These are phyloP conservation scores for Machimus rusticus DNA, from an alignment of 2,888 invertebrate genomes.

Conservation along the genomic window DNA sequence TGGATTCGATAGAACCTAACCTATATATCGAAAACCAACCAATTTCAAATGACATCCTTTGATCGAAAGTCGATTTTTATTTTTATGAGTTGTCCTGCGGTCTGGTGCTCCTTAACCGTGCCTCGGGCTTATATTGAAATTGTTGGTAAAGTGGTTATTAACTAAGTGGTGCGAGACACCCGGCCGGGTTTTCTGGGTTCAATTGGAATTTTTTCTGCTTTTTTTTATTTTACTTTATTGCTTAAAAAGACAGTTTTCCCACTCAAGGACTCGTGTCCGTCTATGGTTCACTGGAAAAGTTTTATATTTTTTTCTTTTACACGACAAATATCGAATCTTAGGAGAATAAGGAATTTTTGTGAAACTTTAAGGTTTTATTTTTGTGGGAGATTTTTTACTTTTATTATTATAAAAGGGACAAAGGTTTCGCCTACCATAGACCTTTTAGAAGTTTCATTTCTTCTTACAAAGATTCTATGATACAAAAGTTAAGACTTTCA, in stretches of 20 bases:
- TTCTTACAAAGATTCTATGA: background rate
- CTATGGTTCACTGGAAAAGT: background rate
- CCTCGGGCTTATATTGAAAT: background rate
- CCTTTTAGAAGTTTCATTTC: background rate
- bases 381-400: background rate
- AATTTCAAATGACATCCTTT: background rate
- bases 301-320: background rate
- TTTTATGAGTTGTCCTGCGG: background rate
- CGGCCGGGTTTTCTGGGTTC: background rate
- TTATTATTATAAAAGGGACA: background rate
- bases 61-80: conserved; percentile 19
- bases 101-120: background rate
- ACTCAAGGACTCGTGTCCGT: background rate
- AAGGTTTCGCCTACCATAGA: background rate
- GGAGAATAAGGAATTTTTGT: background rate
- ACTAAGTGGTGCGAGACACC: background rate
- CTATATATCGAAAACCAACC: background rate
- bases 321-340: background rate
- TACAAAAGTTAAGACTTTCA: background rate
- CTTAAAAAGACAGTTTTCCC: background rate
- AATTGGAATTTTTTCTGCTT: background rate
- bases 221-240: background rate
- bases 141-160: background rate
- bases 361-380: background rate
- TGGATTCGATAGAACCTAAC: background rate